These are phyloP conservation scores for Silurus meridionalis DNA, from an alignment of 2,113 vertebrate species.

Conservation along the genomic window DNA sequence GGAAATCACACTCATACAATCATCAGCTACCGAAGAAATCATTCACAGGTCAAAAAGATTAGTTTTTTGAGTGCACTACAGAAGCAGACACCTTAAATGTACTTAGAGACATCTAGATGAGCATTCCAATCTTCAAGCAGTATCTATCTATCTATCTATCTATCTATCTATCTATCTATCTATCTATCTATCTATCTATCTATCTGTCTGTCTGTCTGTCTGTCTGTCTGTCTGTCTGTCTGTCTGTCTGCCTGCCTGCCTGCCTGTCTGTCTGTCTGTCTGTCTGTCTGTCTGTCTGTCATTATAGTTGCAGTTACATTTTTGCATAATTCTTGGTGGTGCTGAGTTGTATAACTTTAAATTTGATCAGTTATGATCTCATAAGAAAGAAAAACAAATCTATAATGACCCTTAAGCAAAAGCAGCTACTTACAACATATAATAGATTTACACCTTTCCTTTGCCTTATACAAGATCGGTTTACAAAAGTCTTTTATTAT, in stretches of 20 bases:
- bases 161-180: too few species aligned
- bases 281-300: too few species aligned
- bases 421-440: background rate
- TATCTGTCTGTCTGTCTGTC: too few species aligned
- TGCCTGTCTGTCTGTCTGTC: too few species aligned
- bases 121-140: background rate
- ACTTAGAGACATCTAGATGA: background rate
- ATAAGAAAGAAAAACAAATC: background rate
- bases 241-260: too few species aligned
- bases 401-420: background rate
- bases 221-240: too few species aligned
- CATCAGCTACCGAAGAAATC: conserved; percentile 41
- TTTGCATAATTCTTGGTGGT: background rate
- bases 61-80: conserved; percentile 1
- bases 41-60: conserved; percentile 34
- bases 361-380: background rate
- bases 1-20: conserved; percentile 42
- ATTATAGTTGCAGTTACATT: background rate
- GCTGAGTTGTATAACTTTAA: background rate
- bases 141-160: too few species aligned
- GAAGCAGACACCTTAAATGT: background rate
- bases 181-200: too few species aligned
- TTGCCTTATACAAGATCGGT: background rate
- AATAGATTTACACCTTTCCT: background rate
- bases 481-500: background rate